Conservation (phyloP, 2,888 invertebrate species). For the Mystacides longicornis region DNA sequence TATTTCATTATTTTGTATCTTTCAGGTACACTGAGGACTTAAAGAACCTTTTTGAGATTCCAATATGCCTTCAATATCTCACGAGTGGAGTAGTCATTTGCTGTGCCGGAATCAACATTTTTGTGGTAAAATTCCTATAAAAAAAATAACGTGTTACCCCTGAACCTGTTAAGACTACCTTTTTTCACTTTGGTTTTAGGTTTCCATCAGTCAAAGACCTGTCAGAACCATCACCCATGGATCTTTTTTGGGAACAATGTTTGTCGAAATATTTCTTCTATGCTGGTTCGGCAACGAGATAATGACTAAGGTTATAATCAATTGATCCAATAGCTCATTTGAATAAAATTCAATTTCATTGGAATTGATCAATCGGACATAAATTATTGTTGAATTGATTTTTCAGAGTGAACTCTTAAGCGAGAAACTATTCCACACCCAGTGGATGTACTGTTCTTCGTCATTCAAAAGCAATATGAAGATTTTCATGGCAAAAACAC, state of each 20-base stretch:
- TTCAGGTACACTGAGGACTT: slow-evolving; percentile 15
- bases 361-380: too few species aligned
- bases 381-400: too few species aligned
- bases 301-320: slow-evolving; percentile 18
- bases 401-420: slow-evolving; percentile 31
- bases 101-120: slow-evolving; percentile 15
- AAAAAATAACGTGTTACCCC: not conserved
- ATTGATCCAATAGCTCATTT: not conserved
- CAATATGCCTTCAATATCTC: slow-evolving; percentile 15
- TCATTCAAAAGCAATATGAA: slow-evolving; percentile 30
- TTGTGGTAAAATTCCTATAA: slow-evolving; percentile 7
- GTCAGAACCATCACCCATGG: slow-evolving; percentile 11
- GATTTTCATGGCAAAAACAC: slow-evolving; percentile 31
- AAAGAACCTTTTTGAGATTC: slow-evolving; percentile 13
- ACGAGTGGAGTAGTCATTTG: slow-evolving; percentile 19
- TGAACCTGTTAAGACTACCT: not conserved
- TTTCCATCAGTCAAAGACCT: slow-evolving; percentile 9
- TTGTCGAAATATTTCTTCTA: slow-evolving; percentile 20
- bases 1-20: not conserved
- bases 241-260: slow-evolving; percentile 16
- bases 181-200: not conserved
- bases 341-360: not conserved
- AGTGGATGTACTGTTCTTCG: slow-evolving; percentile 30
- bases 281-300: slow-evolving; percentile 21
- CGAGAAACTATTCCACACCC: slow-evolving; percentile 30